Percentiles rank a stretch among this genome's conserved stretches.
Conservation (phyloP, 2,888 invertebrate genomes). For the Apodemia hepburni region DNA sequence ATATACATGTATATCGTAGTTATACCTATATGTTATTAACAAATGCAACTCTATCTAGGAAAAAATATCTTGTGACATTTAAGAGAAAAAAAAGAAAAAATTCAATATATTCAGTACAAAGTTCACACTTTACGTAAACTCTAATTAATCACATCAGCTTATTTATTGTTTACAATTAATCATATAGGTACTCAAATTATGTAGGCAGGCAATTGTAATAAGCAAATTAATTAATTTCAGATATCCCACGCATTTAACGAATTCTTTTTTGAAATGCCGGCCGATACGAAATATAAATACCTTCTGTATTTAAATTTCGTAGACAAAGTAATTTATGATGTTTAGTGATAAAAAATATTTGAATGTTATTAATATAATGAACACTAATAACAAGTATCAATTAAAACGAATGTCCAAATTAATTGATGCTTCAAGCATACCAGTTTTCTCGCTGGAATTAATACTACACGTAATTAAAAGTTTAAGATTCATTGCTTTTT, state of each 20-base stretch:
- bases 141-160: too few species aligned
- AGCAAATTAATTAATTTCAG: neutral
- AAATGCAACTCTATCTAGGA: too few species aligned
- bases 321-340: neutral
- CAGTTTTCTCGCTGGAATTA: neutral
- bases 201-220: neutral
- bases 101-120: too few species aligned
- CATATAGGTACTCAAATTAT: too few species aligned
- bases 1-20: too few species aligned
- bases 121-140: too few species aligned
- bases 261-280: neutral
- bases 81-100: neutral
- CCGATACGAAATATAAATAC: neutral
- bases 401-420: neutral
- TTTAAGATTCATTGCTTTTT: neutral
- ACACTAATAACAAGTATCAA: neutral
- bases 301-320: neutral
- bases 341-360: neutral
- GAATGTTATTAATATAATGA: neutral
- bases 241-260: neutral
- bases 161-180: too few species aligned
- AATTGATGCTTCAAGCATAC: neutral
- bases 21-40: too few species aligned
- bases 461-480: neutral
- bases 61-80: neutral